Evolutionary conservation across 2,888 invertebrate genomes (phyloP), one percentile per base, ranked within the genome.

Genomic region (Drosophila melanosoma): DNA sequence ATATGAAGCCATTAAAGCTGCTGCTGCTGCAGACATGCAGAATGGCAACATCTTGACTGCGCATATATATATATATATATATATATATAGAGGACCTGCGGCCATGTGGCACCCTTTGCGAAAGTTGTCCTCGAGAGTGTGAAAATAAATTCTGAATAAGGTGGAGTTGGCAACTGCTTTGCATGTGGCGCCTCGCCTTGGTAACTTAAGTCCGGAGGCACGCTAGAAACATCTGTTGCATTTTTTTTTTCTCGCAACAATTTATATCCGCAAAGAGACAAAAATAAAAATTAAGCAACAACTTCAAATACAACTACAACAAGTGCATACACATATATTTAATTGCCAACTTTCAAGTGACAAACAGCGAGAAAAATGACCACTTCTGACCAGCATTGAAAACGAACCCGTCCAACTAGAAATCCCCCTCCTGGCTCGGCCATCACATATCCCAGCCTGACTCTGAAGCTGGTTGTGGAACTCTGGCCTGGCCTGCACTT

Each of bases 1-100:
- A 91, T 91, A 91, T 91, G 91, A 90, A 91, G 89, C 91, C 89
- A 91, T 91, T 90, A 91, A 91, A 91, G 90, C 80, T 90, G 80
- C 76, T 90, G 80, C 76, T 83, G 77, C 76, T 83, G 77, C 79
- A 82, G 83, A 76, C 82, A 86, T 71, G 75, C 77, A 68, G 63
- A 68, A 74, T 81, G 79, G 87, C 90, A 90, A 82, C 91, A 89
- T 91, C 90, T 91, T 90, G 90, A 70, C 90, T 89, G 90, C 81
- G 82, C 74, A 69, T 61, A 63, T 51, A 51, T 56, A 61, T 61
- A 56, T 54, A 61, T 66, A 67, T 48, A 61, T 57, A 69, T 45
- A 61, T 59, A 64, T 52, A 42, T 48, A 68, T 38, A 59, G 35
- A 38, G 65, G 36, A 65, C 61, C 63, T 62, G 49, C 49, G 74